A percentile compares a stretch with the other conserved stretches of the same genome.
phyloP scores from a whole-genome alignment of 2,113 vertebrate genomes.

The Dicrurus megarhynchus region DNA sequence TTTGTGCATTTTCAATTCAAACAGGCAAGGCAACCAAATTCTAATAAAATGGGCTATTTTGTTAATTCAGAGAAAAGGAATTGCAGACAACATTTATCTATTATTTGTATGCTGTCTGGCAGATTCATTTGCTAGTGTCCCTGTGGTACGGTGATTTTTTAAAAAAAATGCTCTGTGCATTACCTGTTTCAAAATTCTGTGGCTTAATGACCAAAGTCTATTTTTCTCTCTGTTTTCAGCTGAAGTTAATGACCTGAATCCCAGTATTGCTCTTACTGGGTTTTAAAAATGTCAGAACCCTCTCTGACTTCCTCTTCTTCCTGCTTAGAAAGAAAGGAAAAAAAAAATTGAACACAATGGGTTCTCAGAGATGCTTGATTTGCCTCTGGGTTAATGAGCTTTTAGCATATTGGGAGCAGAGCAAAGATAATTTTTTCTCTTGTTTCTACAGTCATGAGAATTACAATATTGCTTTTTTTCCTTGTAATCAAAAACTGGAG shows the following conservation, averaged over 20 bases:
- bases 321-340: background rate
- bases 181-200: background rate
- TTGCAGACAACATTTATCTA: background rate
- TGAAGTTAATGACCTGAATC: background rate
- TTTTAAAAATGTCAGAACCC: background rate
- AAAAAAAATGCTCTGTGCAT: background rate
- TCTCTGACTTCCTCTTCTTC: background rate
- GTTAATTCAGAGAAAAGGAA: background rate
- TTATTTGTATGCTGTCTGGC: slow-evolving; percentile 1
- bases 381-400: background rate
- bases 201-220: background rate
- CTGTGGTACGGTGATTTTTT: background rate
- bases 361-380: background rate
- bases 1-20: background rate
- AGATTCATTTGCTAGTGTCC: background rate
- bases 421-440: background rate
- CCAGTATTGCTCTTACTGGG: background rate
- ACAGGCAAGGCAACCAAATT: background rate
- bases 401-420: background rate
- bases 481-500: slow-evolving; percentile 3
- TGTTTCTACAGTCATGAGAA: background rate
- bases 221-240: background rate
- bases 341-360: background rate
- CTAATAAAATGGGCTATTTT: background rate
- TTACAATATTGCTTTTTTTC: background rate